These are phyloP conservation scores for Tortricodes alternella DNA, from an alignment of 2,888 invertebrate genomes.

Conservation along the genomic window DNA sequence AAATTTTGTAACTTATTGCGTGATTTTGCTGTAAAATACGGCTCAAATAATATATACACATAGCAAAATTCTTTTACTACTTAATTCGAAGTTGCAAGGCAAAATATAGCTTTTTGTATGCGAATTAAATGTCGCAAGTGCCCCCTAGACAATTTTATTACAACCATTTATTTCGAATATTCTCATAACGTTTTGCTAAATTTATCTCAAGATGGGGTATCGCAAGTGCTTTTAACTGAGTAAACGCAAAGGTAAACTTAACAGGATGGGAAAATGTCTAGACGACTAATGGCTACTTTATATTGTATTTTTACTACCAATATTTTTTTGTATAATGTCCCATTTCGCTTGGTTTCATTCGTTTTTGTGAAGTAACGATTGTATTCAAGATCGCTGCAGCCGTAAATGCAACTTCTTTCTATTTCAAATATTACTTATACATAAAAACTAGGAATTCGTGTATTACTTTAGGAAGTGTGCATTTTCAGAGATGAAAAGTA, in stretches of 20 bases:
- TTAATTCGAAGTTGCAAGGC: not conserved
- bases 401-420: too few species aligned
- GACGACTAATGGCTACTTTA: slow-evolving; percentile 22
- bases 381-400: too few species aligned
- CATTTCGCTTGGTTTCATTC: slow-evolving; percentile 43
- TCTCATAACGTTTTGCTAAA: slow-evolving; percentile 21
- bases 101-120: not conserved
- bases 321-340: slow-evolving; percentile 37
- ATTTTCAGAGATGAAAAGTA: too few species aligned
- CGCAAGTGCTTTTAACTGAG: slow-evolving; percentile 11
- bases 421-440: too few species aligned
- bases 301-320: slow-evolving; percentile 10
- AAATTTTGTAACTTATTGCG: too few species aligned
- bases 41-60: too few species aligned
- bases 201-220: slow-evolving; percentile 17
- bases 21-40: too few species aligned
- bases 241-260: slow-evolving; percentile 12
- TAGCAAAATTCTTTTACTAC: too few species aligned
- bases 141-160: slow-evolving; percentile 11
- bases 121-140: slow-evolving; percentile 4
- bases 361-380: not conserved
- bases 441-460: too few species aligned
- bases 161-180: slow-evolving; percentile 21
- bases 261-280: slow-evolving; percentile 16
- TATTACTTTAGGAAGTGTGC: too few species aligned